Conservation (phyloP, 2,888 invertebrate species). For the Platycheirus albimanus region DNA sequence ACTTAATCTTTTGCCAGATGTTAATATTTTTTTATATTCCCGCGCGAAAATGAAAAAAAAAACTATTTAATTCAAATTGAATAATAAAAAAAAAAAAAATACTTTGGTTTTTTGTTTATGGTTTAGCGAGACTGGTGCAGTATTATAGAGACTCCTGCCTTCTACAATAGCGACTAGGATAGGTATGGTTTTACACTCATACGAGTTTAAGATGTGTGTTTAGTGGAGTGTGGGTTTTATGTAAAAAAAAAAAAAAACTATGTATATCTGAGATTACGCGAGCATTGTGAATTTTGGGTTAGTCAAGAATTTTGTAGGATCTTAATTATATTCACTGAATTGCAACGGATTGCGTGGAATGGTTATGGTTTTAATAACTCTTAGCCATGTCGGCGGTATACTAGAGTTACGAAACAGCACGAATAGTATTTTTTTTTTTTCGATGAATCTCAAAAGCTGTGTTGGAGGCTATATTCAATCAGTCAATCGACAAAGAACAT, state of each 20-base stretch:
- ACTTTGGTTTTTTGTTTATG: constrained; percentile 9
- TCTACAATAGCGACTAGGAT: constrained; percentile 28
- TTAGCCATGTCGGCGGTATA: background rate
- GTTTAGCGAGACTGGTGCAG: constrained; percentile 16
- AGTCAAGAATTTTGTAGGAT: constrained; percentile 4
- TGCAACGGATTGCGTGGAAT: constrained; percentile 23
- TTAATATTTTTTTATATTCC: constrained; percentile 14
- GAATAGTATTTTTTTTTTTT: too few species aligned
- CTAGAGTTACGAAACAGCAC: background rate
- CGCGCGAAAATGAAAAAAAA: background rate
- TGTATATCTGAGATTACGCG: too few species aligned
- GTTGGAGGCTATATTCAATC: too few species aligned
- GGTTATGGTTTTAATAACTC: background rate
- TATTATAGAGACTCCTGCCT: constrained; percentile 18
- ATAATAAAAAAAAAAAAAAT: constrained; percentile 14
- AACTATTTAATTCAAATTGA: constrained; percentile 17
- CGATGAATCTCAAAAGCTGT: too few species aligned
- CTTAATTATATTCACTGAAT: constrained; percentile 24
- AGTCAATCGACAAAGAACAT: too few species aligned
- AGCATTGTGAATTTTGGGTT: constrained; percentile 33
- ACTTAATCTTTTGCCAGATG: constrained; percentile 70
- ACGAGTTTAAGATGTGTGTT: constrained; percentile 34
- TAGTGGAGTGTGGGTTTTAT: constrained; percentile 57
- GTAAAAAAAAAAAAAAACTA: constrained; percentile 17
- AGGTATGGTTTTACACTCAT: too few species aligned